Conservation (phyloP, 2,113 vertebrate species). For the Thryonomys swinderianus region DNA sequence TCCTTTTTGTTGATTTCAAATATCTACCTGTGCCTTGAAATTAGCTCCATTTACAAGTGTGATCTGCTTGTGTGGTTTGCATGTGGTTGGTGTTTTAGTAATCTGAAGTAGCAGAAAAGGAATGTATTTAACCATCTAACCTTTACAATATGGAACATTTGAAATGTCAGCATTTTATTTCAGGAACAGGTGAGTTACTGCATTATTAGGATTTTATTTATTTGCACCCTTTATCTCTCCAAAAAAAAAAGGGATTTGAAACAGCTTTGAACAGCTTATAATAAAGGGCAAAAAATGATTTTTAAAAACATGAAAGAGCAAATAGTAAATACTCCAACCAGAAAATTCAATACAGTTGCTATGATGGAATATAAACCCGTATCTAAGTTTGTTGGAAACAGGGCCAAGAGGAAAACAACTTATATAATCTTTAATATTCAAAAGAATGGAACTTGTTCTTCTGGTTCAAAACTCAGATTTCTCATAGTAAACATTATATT, state of each 20-base stretch:
- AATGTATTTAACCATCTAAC: conserved; percentile 80
- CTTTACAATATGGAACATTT: conserved; percentile 74
- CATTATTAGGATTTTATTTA: conserved; percentile 65
- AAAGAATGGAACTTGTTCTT: conserved; percentile 13
- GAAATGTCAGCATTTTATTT: conserved; percentile 83
- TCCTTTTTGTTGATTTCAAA: conserved; percentile 69
- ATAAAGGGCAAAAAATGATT: conserved; percentile 57
- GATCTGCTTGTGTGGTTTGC: conserved; percentile 67
- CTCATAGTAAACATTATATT: neutral
- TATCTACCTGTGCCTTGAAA: conserved; percentile 47
- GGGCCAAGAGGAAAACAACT: neutral
- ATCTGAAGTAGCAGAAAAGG: conserved; percentile 72
- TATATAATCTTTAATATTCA: conserved; percentile 27
- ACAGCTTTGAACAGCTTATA: conserved; percentile 63
- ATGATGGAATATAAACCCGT: neutral
- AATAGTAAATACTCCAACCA: conserved; percentile 58
- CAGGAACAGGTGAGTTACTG: conserved; percentile 65
- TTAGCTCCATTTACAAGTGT: conserved; percentile 53
- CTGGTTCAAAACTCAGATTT: conserved; percentile 21
- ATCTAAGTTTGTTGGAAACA: conserved; percentile 17
- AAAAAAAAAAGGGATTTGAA: conserved; percentile 59
- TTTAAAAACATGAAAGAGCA: neutral
- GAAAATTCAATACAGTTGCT: conserved; percentile 23
- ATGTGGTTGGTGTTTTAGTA: conserved; percentile 71
- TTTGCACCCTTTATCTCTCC: conserved; percentile 24